phyloP scores from a whole-genome alignment of 2,113 vertebrate species.

The Spea bombifrons region DNA sequence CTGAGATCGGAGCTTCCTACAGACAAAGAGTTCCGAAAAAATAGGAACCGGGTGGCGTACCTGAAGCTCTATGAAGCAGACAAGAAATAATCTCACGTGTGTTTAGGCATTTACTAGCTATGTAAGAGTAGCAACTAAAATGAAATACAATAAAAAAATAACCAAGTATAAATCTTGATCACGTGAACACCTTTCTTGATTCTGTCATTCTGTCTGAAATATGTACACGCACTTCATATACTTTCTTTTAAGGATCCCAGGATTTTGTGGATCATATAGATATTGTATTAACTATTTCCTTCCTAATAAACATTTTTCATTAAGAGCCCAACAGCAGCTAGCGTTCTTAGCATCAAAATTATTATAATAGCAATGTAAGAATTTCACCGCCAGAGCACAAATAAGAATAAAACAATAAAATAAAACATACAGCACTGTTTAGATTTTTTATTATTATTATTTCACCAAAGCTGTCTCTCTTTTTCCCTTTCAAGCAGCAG shows the following conservation, averaged over 20 bases:
- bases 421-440: too few relatives aligned
- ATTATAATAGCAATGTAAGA: neutral
- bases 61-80: conserved; percentile 57
- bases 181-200: too few relatives aligned
- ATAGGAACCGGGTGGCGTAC: conserved; percentile 69
- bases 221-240: too few relatives aligned
- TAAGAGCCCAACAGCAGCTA: neutral
- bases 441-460: conserved; percentile 25
- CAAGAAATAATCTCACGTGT: too few relatives aligned
- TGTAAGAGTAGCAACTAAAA: too few relatives aligned
- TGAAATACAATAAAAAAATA: too few relatives aligned
- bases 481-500: conserved; percentile 74
- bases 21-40: conserved; percentile 69
- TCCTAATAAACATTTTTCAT: neutral
- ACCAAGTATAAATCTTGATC: too few relatives aligned
- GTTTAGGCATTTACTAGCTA: too few relatives aligned
- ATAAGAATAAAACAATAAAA: neutral
- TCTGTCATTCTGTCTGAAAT: too few relatives aligned
- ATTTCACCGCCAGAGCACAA: conserved; percentile 62
- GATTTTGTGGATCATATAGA: neutral
- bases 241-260: too few relatives aligned
- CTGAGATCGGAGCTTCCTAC: conserved; percentile 60
- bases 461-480: conserved; percentile 57
- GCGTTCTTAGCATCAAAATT: neutral
- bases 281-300: neutral